phyloP scores from a whole-genome alignment of 2,113 vertebrate species.

The Ictalurus furcatus region DNA sequence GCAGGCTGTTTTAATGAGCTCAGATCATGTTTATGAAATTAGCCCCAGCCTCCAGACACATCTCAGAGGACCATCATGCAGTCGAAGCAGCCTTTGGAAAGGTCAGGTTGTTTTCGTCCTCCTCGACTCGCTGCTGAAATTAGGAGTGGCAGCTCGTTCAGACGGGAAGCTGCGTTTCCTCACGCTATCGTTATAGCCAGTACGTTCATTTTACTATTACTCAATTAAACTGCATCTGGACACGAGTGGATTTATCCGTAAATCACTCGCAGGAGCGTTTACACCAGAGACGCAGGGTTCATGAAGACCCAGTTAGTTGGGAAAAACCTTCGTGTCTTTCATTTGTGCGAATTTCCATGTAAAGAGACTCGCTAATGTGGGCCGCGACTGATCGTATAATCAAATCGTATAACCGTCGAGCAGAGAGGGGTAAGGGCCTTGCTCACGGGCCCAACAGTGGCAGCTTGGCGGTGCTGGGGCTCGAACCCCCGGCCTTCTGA shows the following conservation, averaged over 20 bases:
- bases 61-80: slow-evolving; percentile 41
- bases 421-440: no score
- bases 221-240: neutral
- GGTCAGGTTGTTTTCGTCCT: slow-evolving; percentile 55
- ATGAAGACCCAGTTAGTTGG: neutral
- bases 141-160: slow-evolving; percentile 33
- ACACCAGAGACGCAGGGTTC: neutral
- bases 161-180: slow-evolving; percentile 23
- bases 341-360: neutral
- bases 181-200: neutral
- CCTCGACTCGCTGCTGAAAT: slow-evolving; percentile 22
- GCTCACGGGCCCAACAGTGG: no score
- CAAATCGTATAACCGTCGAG: neutral
- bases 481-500: no score
- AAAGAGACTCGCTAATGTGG: neutral
- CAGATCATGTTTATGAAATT: slow-evolving; percentile 48
- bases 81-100: slow-evolving; percentile 41
- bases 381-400: neutral
- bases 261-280: neutral
- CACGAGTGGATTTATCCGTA: neutral
- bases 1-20: slow-evolving; percentile 47
- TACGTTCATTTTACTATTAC: neutral
- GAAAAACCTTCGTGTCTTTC: neutral
- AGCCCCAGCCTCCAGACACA: slow-evolving; percentile 42
- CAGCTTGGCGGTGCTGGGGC: no score